These are phyloP conservation scores for Umimayanthus chanpuru DNA, from an alignment of 92 coral and sea anemone species.

Conservation along the genomic window DNA sequence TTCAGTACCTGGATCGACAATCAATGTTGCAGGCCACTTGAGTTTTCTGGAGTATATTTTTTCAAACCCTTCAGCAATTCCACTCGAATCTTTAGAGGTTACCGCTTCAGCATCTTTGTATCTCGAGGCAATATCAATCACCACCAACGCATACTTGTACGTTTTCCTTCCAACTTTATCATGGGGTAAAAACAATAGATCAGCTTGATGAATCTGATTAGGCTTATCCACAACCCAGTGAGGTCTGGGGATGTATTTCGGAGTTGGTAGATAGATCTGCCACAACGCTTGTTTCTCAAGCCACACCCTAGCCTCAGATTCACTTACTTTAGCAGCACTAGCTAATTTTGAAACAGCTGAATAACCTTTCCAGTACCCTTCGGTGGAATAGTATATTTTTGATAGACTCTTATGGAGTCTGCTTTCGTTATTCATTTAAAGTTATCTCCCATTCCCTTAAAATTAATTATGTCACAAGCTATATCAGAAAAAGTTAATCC, in stretches of 20 bases:
- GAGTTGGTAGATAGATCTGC: too few species aligned
- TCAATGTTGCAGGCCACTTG: slow-evolving; percentile 27
- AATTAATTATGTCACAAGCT: slow-evolving; percentile 54
- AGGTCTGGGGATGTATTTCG: too few species aligned
- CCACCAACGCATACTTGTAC: slow-evolving; percentile 33
- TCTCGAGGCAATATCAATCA: too few species aligned
- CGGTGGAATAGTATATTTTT: slow-evolving; percentile 54
- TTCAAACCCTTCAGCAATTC: too few species aligned
- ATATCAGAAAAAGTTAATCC: slow-evolving; percentile 50
- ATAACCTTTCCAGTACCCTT: too few species aligned
- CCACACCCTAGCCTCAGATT: slow-evolving; percentile 38
- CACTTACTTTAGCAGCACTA: slow-evolving; percentile 46
- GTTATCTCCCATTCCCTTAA: background rate
- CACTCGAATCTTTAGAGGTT: slow-evolving; percentile 29
- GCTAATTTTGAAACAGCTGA: slow-evolving; percentile 57
- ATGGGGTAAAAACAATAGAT: slow-evolving; percentile 48
- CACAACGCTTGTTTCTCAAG: too few species aligned
- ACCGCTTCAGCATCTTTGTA: slow-evolving; percentile 25
- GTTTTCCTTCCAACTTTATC: slow-evolving; percentile 58
- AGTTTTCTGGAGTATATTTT: slow-evolving; percentile 19
- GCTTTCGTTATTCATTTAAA: slow-evolving; percentile 39
- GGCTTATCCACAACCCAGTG: slow-evolving; percentile 28
- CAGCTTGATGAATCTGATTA: too few species aligned
- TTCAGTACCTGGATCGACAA: slow-evolving; percentile 37
- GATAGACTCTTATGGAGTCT: slow-evolving; percentile 17